Evolutionary conservation across 64 coral and sea anemone genomes (phyloP).

Genomic region (Stylophora pistillata): DNA sequence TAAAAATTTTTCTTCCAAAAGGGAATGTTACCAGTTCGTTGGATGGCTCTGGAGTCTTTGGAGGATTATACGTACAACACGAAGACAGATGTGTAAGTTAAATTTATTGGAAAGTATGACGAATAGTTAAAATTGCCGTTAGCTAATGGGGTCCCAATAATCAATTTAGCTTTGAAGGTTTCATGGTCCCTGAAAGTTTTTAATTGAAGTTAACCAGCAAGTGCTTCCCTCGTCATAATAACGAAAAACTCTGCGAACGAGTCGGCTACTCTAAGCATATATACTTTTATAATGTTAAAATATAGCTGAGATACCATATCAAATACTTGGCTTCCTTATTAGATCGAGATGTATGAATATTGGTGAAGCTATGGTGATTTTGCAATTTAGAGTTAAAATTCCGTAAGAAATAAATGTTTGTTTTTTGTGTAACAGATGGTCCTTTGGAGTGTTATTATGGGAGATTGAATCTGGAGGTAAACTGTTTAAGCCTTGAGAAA

Average conservation of each 20-base stretch:
- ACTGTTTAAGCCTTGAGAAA: neutral
- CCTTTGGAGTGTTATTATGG: conserved; percentile 25
- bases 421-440: neutral
- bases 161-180: too few relatives aligned
- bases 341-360: neutral
- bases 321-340: neutral
- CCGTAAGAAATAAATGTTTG: too few relatives aligned
- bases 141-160: too few relatives aligned
- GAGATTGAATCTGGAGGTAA: conserved; percentile 31
- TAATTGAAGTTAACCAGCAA: too few relatives aligned
- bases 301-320: too few relatives aligned
- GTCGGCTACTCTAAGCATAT: too few relatives aligned
- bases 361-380: neutral
- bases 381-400: too few relatives aligned
- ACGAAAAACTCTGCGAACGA: too few relatives aligned
- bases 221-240: too few relatives aligned
- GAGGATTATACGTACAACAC: conserved; percentile 42
- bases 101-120: neutral
- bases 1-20: neutral
- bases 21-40: conserved; percentile 47
- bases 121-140: neutral
- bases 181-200: too few relatives aligned
- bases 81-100: conserved; percentile 53
- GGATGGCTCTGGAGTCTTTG: conserved; percentile 56
- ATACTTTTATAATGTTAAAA: too few relatives aligned